Percentiles rank a stretch among this genome's conserved stretches.
These are phyloP conservation scores for Atrichornis clamosus DNA, from an alignment of 2,113 vertebrate genomes.

Conservation along the genomic window DNA sequence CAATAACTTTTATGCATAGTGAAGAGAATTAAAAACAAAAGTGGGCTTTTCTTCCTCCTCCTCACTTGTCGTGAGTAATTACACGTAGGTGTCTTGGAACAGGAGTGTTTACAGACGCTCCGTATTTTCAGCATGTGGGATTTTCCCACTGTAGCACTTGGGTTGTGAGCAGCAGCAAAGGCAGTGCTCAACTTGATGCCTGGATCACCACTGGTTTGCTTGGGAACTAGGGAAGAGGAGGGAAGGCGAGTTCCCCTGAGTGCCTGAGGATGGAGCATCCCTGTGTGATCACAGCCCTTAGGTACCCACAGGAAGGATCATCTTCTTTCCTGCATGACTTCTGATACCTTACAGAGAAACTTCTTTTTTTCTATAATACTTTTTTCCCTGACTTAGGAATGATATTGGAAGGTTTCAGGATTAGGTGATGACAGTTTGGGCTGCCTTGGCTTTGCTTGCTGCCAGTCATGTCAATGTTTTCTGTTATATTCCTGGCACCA, in stretches of 20 bases:
- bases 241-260: not conserved
- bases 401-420: not conserved
- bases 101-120: conserved; percentile 18
- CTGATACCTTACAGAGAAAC: not conserved
- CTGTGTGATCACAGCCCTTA: accelerated
- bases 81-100: not conserved
- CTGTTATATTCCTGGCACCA: not conserved
- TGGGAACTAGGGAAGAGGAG: not conserved
- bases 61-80: not conserved
- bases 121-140: not conserved
- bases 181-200: not conserved
- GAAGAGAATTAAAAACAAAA: not conserved
- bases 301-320: accelerated
- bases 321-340: not conserved
- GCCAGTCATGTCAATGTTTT: not conserved
- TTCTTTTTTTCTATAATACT: not conserved
- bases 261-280: not conserved
- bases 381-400: not conserved
- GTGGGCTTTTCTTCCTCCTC: not conserved
- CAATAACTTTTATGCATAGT: not conserved
- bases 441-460: not conserved
- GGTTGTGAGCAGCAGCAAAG: not conserved
- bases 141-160: not conserved
- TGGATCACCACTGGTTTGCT: not conserved
- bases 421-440: not conserved